These are phyloP conservation scores for Palythoa heliodiscus DNA, from an alignment of 92 coral and sea anemone genomes.

Conservation along the genomic window DNA sequence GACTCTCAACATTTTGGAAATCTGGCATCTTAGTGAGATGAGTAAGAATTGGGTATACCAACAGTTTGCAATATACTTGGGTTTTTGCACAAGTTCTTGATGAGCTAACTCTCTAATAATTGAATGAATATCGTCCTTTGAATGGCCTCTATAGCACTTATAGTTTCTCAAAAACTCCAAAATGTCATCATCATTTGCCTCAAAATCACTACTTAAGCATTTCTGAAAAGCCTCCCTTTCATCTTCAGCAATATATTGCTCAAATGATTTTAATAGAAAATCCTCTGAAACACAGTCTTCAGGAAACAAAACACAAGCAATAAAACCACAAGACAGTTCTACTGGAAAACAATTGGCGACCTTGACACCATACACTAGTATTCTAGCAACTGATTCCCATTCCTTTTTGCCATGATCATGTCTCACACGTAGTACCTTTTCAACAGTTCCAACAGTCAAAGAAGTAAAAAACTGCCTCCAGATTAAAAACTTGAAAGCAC, in stretches of 20 bases:
- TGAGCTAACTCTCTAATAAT: conserved; percentile 44
- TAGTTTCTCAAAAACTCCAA: conserved; percentile 46
- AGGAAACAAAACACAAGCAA: conserved; percentile 38
- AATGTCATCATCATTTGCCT: conserved; percentile 42
- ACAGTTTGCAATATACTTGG: conserved; percentile 35
- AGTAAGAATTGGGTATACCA: conserved; percentile 45
- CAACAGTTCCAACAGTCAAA: conserved; percentile 42
- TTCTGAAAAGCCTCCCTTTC: conserved; percentile 47
- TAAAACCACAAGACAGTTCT: conserved; percentile 43
- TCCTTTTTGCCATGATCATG: conserved; percentile 44
- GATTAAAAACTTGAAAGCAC: conserved; percentile 37
- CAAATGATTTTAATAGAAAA: conserved; percentile 41
- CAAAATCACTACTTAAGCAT: conserved; percentile 38
- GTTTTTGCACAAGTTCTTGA: conserved; percentile 48
- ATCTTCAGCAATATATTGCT: conserved; percentile 40
- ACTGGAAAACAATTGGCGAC: conserved; percentile 38
- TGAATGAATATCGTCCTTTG: conserved; percentile 40
- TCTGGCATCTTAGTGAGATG: conserved; percentile 7
- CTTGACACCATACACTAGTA: conserved; percentile 45
- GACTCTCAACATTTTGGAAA: conserved; percentile 16
- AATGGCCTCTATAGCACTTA: conserved; percentile 44
- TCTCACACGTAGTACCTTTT: conserved; percentile 44
- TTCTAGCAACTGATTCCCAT: conserved; percentile 49
- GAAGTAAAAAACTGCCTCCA: conserved; percentile 49
- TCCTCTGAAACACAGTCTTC: conserved; percentile 46